Evolutionary conservation across 2,888 invertebrate genomes (phyloP).

Genomic region (Meiosimyza decipiens): DNA sequence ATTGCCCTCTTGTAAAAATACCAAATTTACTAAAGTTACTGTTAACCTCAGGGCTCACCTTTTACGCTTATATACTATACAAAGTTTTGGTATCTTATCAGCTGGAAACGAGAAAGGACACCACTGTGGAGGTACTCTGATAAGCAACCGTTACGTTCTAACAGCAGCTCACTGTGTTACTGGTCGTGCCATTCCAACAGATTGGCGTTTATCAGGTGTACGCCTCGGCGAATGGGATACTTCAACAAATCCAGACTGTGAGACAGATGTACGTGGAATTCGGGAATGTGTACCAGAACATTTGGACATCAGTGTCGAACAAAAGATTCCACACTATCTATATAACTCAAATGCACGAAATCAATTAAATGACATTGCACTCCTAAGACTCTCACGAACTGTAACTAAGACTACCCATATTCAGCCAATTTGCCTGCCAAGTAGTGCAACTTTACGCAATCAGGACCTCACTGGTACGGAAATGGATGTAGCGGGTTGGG

Average conservation of each 20-base stretch:
- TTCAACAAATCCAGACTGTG: conserved; percentile 57
- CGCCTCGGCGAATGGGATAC: conserved; percentile 66
- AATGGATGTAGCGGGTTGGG: conserved; percentile 74
- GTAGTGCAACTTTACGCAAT: conserved; percentile 50
- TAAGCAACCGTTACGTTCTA: conserved; percentile 73
- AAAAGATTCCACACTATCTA: conserved; percentile 73
- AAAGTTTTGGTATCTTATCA: no score
- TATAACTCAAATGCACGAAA: conserved; percentile 71
- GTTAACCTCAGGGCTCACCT: no score
- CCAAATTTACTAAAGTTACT: no score
- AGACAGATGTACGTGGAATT: conserved; percentile 48
- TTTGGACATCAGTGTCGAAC: conserved; percentile 72
- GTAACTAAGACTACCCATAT: conserved; percentile 70
- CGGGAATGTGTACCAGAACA: conserved; percentile 72
- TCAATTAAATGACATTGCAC: conserved; percentile 78
- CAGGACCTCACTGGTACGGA: conserved; percentile 63
- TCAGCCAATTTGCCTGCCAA: conserved; percentile 74
- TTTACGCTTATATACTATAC: no score
- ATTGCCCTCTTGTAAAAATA: no score
- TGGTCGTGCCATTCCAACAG: conserved; percentile 72
- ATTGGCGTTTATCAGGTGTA: conserved; percentile 70
- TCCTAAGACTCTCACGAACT: conserved; percentile 71
- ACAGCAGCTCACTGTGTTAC: conserved; percentile 83
- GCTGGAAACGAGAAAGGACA: conserved; percentile 67
- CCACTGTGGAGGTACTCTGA: conserved; percentile 80